Base-by-base conservation (phyloP, 2,888 invertebrate genomes). In the Spilosoma lubricipeda region DNA sequence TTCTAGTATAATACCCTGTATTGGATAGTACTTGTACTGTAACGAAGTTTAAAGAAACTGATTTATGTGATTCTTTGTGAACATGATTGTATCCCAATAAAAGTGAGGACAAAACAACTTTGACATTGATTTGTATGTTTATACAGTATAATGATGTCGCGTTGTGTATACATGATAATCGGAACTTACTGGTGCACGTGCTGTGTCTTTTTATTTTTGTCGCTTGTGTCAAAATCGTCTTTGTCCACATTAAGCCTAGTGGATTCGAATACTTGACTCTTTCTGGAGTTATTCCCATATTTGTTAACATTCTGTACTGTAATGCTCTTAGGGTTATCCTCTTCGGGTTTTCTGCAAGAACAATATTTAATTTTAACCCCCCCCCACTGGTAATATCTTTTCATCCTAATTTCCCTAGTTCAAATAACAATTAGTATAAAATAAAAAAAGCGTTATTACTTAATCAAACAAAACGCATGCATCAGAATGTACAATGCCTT, bases 181-280 rank as follows among this genome's bases (percentile, higher is more conserved):
- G 77, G 45, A 79, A 95, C 95, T 95, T 95, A 95, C 95, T 93
- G 94, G 88, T 93, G 88, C 84, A 79, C 90, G 88, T 84, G 86
- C 90, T 92, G 91, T 74, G 89, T 88, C 90, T 95, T 95, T 93
- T 93, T 95, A 92, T 89, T 93, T 95, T 97, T 97, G 82, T 97
- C 97, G 82, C 97, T 97, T 48, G 97, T 96, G 70, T 97, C 97
- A 89, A 97, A 97, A 91, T 98, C 97, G 86, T 98, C 98, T 87
- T 97, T 96, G 82, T 98, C 98, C 79, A 97, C 97, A 73, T 97
- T 97, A 94, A 97, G 97, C 86, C 97, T 93, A 78, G 97, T 97
- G 75, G 97, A 97, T 92, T 97, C 97, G 88, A 97, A 98, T 81
- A 97, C 97, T 88, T 97, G 96, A 85, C 96, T 97, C 93, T 97